These are phyloP conservation scores for Tenebrio molitor DNA, from an alignment of 1,140 invertebrate genomes.

Conservation along the genomic window DNA sequence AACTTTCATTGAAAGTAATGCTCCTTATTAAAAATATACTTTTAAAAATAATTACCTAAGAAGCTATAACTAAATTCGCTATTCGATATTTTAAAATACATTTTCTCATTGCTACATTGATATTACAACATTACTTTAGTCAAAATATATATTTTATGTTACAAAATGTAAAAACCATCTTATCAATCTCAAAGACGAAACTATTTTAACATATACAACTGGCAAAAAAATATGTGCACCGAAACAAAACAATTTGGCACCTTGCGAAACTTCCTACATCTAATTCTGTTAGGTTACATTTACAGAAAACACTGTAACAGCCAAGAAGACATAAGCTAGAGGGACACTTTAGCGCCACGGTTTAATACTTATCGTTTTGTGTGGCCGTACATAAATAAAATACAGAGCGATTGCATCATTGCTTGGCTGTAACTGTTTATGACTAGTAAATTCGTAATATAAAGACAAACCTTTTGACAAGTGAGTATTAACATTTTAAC, in stretches of 20 bases:
- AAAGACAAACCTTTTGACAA: neutral
- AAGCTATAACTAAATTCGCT: conserved; percentile 39
- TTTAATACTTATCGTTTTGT: neutral
- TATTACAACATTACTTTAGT: conserved; percentile 34
- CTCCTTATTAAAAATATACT: conserved; percentile 35
- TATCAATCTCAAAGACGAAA: neutral
- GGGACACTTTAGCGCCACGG: conserved; percentile 3
- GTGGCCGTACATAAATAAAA: neutral
- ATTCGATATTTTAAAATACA: conserved; percentile 39
- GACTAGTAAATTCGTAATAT: conserved; percentile 33
- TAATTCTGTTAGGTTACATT: neutral
- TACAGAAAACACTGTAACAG: conserved; percentile 4
- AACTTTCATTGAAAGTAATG: conserved; percentile 38
- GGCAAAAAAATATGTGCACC: too few relatives aligned
- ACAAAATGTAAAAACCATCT: conserved; percentile 14
- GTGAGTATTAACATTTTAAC: too few relatives aligned
- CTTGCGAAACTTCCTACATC: conserved; percentile 1
- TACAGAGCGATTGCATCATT: conserved; percentile 4
- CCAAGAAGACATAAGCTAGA: conserved; percentile 19
- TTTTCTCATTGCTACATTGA: conserved; percentile 20
- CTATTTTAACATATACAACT: conserved; percentile 10
- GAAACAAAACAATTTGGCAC: conserved; percentile 7
- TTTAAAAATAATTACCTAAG: conserved; percentile 38
- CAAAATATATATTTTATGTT: conserved; percentile 32
- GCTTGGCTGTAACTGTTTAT: conserved; percentile 35